Base-by-base conservation (phyloP, 2,797 vertebrate genomes). In the Erpetoichthys calabaricus region DNA sequence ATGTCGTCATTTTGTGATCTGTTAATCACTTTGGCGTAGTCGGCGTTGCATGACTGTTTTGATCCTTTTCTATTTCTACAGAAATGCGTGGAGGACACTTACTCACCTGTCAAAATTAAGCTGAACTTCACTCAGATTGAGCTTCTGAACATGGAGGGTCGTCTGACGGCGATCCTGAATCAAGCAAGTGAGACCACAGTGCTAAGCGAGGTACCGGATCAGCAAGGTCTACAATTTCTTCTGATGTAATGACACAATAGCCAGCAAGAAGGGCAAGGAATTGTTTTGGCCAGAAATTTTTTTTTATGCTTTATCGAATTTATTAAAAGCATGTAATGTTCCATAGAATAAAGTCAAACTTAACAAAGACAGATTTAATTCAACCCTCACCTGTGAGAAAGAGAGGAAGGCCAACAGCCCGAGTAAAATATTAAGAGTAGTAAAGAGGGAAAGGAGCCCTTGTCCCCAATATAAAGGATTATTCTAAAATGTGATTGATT, bases 31-130 rank as follows among this genome's bases (percentile, higher is more conserved):
- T 55, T 4, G 25, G 25, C 25, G 25, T 25, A 25, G 25, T 25
- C 25, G 25, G 25, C 25, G 25, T 25, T 25, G 25, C 25, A 25
- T 25, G 25, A 7, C 49, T 25, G 59, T 55, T 50, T 51, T 44
- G 44, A 5, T 5, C 51, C 44, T 51, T 58, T 56, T 51, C 62
- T 5, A 60, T 5, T 43, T 44, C 61, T 70, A 9, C 68, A 90
- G 88, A 70, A 65, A 45, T 89, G 87, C 64, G 71, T 88, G 56
- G 71, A 59, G 54, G 85, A 90, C 68, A 82, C 77, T 7, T 67
- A 84, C 52, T 76, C 79, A 2, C 75, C 82, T 2, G 59, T 90
- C 63, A 55, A 5, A 7, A 66, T 89, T 68, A 78, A 75, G 58
- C 59, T 89, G 44, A 80, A 69, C 49, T 85, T 80, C 54, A 76